A percentile compares a stretch with the other conserved stretches of the same genome.
phyloP scores from a whole-genome alignment of 1,140 invertebrate genomes.

The Batillaria attramentaria region DNA sequence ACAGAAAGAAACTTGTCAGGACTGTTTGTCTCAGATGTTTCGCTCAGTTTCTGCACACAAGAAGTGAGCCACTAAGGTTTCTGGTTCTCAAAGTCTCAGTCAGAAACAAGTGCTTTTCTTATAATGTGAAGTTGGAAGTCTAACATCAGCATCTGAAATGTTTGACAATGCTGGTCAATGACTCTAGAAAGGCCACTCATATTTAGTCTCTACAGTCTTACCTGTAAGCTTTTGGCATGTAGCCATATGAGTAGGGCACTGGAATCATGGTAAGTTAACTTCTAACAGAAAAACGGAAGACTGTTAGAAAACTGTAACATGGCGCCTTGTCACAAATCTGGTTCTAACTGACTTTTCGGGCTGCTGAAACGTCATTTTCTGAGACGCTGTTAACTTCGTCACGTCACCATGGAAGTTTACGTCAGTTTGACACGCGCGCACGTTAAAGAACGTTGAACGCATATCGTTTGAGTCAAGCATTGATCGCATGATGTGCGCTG shows the following conservation, averaged over 20 bases:
- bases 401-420: conserved; percentile 29
- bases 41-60: too few relatives aligned
- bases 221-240: conserved; percentile 28
- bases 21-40: too few relatives aligned
- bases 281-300: not conserved
- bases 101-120: too few relatives aligned
- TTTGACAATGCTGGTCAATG: too few relatives aligned
- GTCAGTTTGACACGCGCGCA: conserved; percentile 28
- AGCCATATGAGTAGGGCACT: conserved; percentile 23
- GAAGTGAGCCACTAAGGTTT: too few relatives aligned
- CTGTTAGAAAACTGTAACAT: conserved; percentile 17
- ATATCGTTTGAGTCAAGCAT: not conserved
- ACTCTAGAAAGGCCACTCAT: too few relatives aligned
- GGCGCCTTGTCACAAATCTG: conserved; percentile 6
- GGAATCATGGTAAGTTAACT: conserved; percentile 22
- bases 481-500: too few relatives aligned
- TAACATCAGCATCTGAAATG: too few relatives aligned
- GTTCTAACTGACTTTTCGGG: conserved; percentile 6
- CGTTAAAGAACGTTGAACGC: conserved; percentile 30
- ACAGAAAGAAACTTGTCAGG: too few relatives aligned
- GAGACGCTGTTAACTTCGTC: conserved; percentile 28
- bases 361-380: conserved; percentile 4
- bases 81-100: too few relatives aligned
- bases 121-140: too few relatives aligned
- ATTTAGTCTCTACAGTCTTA: conserved; percentile 15